A percentile compares a stretch with the other conserved stretches of the same genome.
These are phyloP conservation scores for Aphodius sticticus DNA, from an alignment of 2,888 invertebrate species.

Conservation along the genomic window DNA sequence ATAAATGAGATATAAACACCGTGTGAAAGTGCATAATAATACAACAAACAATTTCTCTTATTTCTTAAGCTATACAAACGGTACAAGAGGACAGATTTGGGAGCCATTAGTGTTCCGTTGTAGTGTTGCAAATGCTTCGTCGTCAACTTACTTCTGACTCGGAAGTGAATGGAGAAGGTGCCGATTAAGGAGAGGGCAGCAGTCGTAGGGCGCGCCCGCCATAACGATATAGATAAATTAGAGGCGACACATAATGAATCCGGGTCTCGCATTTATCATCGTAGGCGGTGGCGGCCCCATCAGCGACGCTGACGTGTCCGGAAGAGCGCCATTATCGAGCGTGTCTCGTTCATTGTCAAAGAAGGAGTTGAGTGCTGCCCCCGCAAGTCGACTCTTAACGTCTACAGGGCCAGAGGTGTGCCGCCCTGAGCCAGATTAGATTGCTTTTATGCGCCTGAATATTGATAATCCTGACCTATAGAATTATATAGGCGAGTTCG, in stretches of 20 bases:
- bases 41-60: too few species aligned
- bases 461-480: constrained; percentile 17
- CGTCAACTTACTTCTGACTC: background rate
- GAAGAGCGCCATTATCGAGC: constrained; percentile 58
- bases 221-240: constrained; percentile 47
- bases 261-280: constrained; percentile 58
- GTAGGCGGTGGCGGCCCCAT: constrained; percentile 54
- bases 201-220: constrained; percentile 30
- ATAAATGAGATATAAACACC: too few species aligned
- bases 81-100: too few species aligned
- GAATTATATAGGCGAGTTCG: too few species aligned
- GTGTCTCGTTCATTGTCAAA: constrained; percentile 55
- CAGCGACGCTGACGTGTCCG: constrained; percentile 55
- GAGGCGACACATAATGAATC: constrained; percentile 54
- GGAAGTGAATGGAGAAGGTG: constrained; percentile 18
- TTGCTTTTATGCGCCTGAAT: constrained; percentile 17
- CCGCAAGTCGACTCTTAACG: constrained; percentile 5
- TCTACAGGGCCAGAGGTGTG: constrained; percentile 11
- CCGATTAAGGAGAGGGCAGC: constrained; percentile 9
- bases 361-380: constrained; percentile 39
- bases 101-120: too few species aligned
- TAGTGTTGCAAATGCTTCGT: too few species aligned
- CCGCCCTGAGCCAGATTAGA: constrained; percentile 25
- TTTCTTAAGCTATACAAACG: too few species aligned
- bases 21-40: too few species aligned